These are phyloP conservation scores for Numenius phaeopus DNA, from an alignment of 2,797 vertebrate species.

Conservation along the genomic window DNA sequence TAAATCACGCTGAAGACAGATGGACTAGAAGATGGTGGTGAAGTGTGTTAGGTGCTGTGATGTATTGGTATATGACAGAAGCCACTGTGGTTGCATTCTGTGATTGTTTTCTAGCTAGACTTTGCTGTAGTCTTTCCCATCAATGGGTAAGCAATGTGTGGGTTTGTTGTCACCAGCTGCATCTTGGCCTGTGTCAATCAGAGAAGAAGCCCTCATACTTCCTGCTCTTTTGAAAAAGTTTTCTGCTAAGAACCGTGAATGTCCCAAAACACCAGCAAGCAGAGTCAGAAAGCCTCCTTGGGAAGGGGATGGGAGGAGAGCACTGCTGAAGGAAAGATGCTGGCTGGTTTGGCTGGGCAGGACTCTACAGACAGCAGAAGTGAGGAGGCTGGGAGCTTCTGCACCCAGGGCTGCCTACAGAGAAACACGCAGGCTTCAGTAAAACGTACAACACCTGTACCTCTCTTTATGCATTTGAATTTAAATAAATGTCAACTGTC, in stretches of 20 bases:
- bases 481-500: neutral
- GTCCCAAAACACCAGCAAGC: neutral
- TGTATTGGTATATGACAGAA: neutral
- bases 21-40: neutral
- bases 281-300: neutral
- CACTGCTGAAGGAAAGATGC: neutral
- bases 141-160: accelerated
- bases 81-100: neutral
- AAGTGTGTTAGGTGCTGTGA: neutral
- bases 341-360: neutral
- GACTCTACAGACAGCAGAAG: neutral
- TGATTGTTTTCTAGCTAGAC: neutral
- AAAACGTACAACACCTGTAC: neutral
- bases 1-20: neutral
- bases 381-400: neutral
- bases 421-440: neutral
- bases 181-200: neutral
- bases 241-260: neutral
- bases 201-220: neutral
- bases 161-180: neutral
- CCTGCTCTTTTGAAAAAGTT: neutral
- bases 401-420: neutral
- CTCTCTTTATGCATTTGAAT: neutral
- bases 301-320: neutral
- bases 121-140: neutral